phyloP scores from a whole-genome alignment of 2,113 vertebrate species.

The Morphnarchus princeps region DNA sequence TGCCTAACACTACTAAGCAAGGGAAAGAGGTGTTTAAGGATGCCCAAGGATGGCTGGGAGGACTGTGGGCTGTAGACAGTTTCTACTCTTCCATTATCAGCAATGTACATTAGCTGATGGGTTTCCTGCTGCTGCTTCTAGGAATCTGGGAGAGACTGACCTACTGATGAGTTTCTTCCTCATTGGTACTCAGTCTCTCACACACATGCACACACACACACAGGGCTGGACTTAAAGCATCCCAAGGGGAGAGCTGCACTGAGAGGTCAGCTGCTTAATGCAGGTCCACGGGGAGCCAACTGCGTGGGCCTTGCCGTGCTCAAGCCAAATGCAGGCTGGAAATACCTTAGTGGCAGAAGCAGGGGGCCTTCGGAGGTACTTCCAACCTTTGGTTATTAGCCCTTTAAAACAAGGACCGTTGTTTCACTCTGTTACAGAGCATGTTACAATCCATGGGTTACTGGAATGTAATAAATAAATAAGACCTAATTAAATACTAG shows the following conservation, averaged over 20 bases:
- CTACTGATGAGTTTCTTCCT: background rate
- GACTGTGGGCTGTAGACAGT: background rate
- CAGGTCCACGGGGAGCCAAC: background rate
- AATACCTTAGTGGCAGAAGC: background rate
- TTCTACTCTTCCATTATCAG: background rate
- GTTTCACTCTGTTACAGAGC: background rate
- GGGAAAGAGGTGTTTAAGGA: background rate
- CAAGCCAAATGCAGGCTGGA: background rate
- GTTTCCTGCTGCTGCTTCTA: background rate
- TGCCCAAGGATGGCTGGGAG: background rate
- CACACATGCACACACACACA: no score
- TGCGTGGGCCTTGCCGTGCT: accelerated
- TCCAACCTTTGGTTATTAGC: background rate
- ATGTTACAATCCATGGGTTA: background rate
- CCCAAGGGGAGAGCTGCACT: background rate
- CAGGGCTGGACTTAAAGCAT: background rate
- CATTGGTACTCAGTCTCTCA: background rate
- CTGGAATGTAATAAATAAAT: background rate
- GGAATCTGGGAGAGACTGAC: background rate
- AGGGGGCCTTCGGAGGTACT: background rate
- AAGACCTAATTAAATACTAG: background rate
- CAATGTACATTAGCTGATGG: background rate
- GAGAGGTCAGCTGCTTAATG: background rate
- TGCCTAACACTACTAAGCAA: background rate
- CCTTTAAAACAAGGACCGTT: background rate